These are phyloP conservation scores for Tragelaphus oryx DNA, from an alignment of 2,797 vertebrate species.

Conservation along the genomic window DNA sequence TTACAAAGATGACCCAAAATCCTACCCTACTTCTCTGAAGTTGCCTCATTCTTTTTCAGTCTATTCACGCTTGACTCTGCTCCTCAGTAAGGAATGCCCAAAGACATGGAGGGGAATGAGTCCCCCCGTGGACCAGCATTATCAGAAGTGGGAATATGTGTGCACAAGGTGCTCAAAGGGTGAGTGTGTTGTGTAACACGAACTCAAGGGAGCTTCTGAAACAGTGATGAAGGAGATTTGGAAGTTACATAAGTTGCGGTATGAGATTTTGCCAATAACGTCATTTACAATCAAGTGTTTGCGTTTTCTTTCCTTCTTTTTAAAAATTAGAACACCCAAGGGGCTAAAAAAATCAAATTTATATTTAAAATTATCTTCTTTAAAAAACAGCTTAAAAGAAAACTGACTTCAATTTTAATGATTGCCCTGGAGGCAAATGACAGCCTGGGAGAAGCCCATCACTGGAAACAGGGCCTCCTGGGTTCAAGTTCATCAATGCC, in stretches of 20 bases:
- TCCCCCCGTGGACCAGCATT: rapidly evolving
- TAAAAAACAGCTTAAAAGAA: background rate
- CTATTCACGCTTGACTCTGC: too few relatives aligned
- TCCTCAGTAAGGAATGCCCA: background rate
- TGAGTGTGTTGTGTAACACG: background rate
- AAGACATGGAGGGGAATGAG: background rate
- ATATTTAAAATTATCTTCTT: background rate
- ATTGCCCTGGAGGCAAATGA: rapidly evolving
- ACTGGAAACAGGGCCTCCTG: rapidly evolving
- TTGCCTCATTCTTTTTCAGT: rapidly evolving
- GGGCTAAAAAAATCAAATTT: background rate
- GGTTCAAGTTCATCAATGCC: rapidly evolving
- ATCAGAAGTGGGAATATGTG: background rate
- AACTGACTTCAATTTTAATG: too few relatives aligned
- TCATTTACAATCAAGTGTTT: background rate
- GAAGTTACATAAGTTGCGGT: background rate
- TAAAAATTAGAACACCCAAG: background rate
- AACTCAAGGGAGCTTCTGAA: background rate
- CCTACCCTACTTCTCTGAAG: background rate
- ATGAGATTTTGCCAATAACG: background rate
- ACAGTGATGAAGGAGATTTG: background rate
- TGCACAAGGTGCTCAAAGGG: background rate
- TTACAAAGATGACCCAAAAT: background rate
- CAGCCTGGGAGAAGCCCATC: rapidly evolving
- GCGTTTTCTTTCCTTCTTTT: background rate